Conservation (phyloP, 2,888 invertebrate species). For the Drosophila paucipuncta region DNA sequence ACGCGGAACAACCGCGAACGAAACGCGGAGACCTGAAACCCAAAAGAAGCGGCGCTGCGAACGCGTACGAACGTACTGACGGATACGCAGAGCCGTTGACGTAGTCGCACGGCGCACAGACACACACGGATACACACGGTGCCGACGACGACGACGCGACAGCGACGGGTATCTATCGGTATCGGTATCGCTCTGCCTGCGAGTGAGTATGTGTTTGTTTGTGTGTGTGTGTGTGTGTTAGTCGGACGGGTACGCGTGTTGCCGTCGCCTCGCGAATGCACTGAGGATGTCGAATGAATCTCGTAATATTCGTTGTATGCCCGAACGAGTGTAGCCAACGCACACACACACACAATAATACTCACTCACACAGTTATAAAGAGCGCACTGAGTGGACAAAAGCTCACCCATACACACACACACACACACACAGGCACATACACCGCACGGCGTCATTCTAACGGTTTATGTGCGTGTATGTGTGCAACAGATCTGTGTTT, state of each 20-base stretch:
- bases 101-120: slow-evolving; percentile 71
- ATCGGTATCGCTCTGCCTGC: slow-evolving; percentile 55
- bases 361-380: slow-evolving; percentile 17
- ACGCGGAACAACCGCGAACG: slow-evolving; percentile 57
- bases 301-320: slow-evolving; percentile 45
- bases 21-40: slow-evolving; percentile 61
- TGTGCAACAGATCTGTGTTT: slow-evolving; percentile 70
- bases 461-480: slow-evolving; percentile 55
- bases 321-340: slow-evolving; percentile 21
- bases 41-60: slow-evolving; percentile 79
- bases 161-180: slow-evolving; percentile 53
- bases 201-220: slow-evolving; percentile 6
- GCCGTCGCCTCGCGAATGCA: slow-evolving; percentile 50
- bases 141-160: slow-evolving; percentile 8
- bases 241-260: slow-evolving; percentile 25
- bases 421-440: neutral
- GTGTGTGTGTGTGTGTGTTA: slow-evolving; percentile 10
- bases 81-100: slow-evolving; percentile 74
- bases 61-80: slow-evolving; percentile 81
- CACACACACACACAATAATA: slow-evolving; percentile 15
- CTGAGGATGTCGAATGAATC: slow-evolving; percentile 66
- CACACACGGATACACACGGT: slow-evolving; percentile 35
- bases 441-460: slow-evolving; percentile 53
- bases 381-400: slow-evolving; percentile 42
- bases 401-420: slow-evolving; percentile 34